A percentile compares a stretch with the other conserved stretches of the same genome.
These are phyloP conservation scores for Carollia perspicillata DNA, from an alignment of 2,113 vertebrate genomes.

Conservation along the genomic window DNA sequence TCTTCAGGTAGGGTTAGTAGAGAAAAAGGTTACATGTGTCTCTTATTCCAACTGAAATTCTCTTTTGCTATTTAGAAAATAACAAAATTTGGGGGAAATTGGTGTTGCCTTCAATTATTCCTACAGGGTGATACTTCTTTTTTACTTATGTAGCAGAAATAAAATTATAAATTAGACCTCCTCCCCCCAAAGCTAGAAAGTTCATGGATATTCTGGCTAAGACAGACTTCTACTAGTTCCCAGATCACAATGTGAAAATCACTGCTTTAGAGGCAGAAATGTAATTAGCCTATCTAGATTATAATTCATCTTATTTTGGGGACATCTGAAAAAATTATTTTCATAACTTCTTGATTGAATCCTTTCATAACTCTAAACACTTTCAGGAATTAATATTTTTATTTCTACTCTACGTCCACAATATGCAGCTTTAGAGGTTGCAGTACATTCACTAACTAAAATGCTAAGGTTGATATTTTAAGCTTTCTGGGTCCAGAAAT, in stretches of 20 bases:
- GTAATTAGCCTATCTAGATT: background rate
- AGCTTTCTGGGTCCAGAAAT: background rate
- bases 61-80: background rate
- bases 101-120: background rate
- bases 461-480: constrained; percentile 1
- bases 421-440: background rate
- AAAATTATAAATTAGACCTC: background rate
- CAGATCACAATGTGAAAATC: background rate
- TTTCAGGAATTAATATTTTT: background rate
- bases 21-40: background rate
- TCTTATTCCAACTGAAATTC: background rate
- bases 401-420: background rate
- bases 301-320: background rate
- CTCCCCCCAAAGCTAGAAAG: background rate
- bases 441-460: background rate
- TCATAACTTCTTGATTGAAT: background rate
- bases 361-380: background rate
- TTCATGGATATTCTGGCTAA: background rate
- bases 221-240: background rate
- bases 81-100: background rate
- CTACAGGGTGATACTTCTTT: background rate
- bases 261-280: background rate
- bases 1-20: background rate
- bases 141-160: background rate
- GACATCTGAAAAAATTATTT: background rate